Evolutionary conservation across 2,797 vertebrate genomes (phyloP).

Genomic region (Manis pentadactyla): DNA sequence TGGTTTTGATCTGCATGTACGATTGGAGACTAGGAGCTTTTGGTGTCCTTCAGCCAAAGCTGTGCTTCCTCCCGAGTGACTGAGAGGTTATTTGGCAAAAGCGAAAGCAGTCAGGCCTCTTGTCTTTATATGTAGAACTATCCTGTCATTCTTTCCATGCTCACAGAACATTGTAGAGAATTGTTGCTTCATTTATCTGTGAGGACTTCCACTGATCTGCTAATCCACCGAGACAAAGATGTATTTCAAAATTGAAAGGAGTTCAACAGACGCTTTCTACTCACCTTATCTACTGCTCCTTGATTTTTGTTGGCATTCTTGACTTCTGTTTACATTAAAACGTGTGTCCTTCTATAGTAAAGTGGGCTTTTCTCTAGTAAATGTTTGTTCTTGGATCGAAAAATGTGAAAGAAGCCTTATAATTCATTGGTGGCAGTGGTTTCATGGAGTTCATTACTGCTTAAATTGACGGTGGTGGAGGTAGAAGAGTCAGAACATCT

Average conservation of each 20-base stretch:
- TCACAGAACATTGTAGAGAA: constrained; percentile 10
- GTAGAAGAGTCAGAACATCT: neutral
- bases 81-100: neutral
- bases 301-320: constrained; percentile 46
- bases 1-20: neutral
- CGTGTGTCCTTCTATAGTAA: neutral
- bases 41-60: neutral
- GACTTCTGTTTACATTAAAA: constrained; percentile 45
- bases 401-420: neutral
- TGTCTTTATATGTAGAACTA: neutral
- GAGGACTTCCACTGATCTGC: neutral
- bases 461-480: neutral
- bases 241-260: constrained; percentile 31
- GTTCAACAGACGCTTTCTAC: neutral
- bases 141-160: neutral
- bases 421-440: neutral
- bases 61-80: neutral
- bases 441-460: neutral
- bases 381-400: neutral
- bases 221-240: constrained; percentile 14
- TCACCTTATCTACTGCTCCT: constrained; percentile 10
- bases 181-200: neutral
- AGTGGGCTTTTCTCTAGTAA: constrained; percentile 38
- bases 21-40: neutral
- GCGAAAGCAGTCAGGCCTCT: neutral